These are phyloP conservation scores for Raphicerus campestris DNA, from an alignment of 2,113 vertebrate species.

Conservation along the genomic window DNA sequence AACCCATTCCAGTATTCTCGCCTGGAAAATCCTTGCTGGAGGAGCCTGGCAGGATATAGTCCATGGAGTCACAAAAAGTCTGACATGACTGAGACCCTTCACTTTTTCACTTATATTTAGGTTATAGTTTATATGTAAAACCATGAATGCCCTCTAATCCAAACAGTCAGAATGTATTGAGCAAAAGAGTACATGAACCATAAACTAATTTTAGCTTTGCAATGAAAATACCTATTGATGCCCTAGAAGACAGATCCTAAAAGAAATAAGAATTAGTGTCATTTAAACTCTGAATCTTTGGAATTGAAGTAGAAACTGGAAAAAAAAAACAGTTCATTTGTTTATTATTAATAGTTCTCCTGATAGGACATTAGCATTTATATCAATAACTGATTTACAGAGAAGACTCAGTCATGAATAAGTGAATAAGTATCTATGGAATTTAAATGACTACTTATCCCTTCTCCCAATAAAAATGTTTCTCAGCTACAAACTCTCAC, in stretches of 20 bases:
- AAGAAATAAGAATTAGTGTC: not conserved
- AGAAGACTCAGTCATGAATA: not conserved
- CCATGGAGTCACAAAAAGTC: not conserved
- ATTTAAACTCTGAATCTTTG: not conserved
- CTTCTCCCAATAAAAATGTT: conserved; percentile 13
- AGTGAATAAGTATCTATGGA: conserved; percentile 21
- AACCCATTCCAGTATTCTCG: not conserved
- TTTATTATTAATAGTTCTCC: not conserved
- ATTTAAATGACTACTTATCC: conserved; percentile 26
- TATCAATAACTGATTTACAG: not conserved
- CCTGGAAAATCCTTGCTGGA: not conserved
- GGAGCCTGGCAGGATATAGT: not conserved
- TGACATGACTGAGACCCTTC: not conserved
- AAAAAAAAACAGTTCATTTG: conserved; percentile 3
- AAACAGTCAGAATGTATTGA: conserved; percentile 4
- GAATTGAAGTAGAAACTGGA: not conserved
- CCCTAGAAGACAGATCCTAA: not conserved
- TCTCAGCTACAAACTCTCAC: conserved; percentile 1
- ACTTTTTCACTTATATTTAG: not conserved
- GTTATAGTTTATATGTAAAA: not conserved
- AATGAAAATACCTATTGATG: not conserved
- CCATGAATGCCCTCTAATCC: not conserved
- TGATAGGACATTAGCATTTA: not conserved
- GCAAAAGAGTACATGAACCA: not conserved
- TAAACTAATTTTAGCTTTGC: conserved; percentile 13